Percentiles rank a stretch among this genome's conserved stretches.
phyloP scores from a whole-genome alignment of 2,113 vertebrate species.

The Raphicerus campestris region DNA sequence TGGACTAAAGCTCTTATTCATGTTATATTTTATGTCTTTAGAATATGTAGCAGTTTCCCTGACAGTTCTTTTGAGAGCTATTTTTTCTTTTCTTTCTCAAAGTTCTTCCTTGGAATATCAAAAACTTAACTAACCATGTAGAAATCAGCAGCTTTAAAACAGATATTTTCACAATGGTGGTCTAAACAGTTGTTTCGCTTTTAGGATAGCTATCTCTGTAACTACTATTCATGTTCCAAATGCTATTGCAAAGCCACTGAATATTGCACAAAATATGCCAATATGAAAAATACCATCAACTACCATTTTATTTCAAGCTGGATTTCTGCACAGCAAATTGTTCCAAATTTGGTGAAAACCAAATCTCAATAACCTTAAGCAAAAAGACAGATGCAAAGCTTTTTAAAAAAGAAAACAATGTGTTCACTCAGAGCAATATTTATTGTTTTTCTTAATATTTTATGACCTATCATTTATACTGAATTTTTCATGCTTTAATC shows the following conservation, averaged over 20 bases:
- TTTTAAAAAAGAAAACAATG: conserved; percentile 29
- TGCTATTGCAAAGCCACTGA: conserved; percentile 50
- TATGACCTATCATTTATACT: not conserved
- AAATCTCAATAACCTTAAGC: conserved; percentile 34
- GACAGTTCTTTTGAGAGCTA: not conserved
- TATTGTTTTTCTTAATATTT: not conserved
- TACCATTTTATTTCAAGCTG: conserved; percentile 49
- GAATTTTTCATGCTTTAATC: not conserved
- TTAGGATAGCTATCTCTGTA: not conserved
- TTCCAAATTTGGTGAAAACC: conserved; percentile 48
- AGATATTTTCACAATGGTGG: not conserved
- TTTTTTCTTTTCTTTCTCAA: not conserved
- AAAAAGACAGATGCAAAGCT: conserved; percentile 8
- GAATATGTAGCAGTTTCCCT: not conserved
- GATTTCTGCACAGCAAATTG: not conserved
- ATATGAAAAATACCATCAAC: conserved; percentile 44
- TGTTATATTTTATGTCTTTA: not conserved
- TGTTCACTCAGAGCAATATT: not conserved
- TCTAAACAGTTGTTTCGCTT: conserved; percentile 4
- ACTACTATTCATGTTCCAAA: conserved; percentile 36
- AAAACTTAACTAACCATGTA: not conserved
- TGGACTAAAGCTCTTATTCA: not conserved
- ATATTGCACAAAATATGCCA: conserved; percentile 30
- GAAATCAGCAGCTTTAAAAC: not conserved
- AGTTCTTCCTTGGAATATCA: not conserved